Percentiles rank a stretch among this genome's conserved stretches.
These are phyloP conservation scores for Branchellion lobata DNA, from an alignment of 2,888 invertebrate species.

Conservation along the genomic window DNA sequence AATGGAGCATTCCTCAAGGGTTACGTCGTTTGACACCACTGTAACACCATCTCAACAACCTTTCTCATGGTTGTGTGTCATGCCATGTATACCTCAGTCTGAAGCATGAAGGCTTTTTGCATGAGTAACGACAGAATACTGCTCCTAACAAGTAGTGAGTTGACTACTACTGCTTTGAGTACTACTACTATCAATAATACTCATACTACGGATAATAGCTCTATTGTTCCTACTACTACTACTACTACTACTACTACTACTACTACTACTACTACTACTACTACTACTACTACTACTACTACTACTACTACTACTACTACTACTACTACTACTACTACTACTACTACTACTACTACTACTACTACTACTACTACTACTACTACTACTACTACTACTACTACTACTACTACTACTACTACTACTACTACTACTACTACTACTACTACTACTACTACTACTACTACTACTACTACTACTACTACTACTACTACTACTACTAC, in stretches of 20 bases:
- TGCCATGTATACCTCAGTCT: no score
- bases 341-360: constrained; percentile 14
- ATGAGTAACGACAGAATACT: no score
- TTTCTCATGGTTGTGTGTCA: no score
- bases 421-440: constrained; percentile 27
- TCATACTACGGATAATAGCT: neutral
- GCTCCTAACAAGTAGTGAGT: no score
- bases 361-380: no score
- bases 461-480: constrained; percentile 29
- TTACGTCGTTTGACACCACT: no score
- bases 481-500: constrained; percentile 24
- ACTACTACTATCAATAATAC: neutral
- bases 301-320: constrained; percentile 14
- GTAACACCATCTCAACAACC: no score
- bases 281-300: constrained; percentile 14
- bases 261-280: constrained; percentile 14
- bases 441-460: neutral
- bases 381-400: neutral
- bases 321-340: constrained; percentile 14
- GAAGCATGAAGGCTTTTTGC: no score
- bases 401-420: neutral
- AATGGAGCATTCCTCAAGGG: no score
- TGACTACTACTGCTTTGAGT: no score
- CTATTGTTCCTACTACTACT: no score
- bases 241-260: constrained; percentile 14